phyloP scores from a whole-genome alignment of 2,113 vertebrate species.

The Porphyrio hochstetteri region DNA sequence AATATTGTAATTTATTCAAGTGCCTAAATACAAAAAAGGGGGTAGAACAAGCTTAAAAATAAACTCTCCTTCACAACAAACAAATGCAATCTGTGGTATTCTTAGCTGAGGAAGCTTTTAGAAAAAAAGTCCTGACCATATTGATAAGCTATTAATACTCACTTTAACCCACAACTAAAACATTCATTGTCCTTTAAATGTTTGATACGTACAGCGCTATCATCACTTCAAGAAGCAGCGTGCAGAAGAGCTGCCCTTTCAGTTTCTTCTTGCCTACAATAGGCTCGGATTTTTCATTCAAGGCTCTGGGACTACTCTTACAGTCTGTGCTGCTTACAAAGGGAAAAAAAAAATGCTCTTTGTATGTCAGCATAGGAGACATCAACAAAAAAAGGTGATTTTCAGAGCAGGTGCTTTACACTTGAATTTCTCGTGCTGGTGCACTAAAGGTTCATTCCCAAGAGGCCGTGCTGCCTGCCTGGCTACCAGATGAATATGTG shows the following conservation, averaged over 20 bases:
- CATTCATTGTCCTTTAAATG: neutral
- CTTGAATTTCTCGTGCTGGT: neutral
- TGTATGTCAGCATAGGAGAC: neutral
- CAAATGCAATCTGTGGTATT: neutral
- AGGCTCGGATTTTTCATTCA: neutral
- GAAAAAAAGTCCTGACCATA: neutral
- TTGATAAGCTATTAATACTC: neutral
- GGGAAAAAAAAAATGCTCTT: neutral
- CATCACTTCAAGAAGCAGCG: neutral
- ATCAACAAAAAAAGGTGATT: neutral
- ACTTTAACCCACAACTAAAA: neutral
- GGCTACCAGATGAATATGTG: neutral
- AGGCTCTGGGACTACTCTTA: neutral
- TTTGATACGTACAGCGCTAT: neutral
- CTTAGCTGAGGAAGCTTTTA: neutral
- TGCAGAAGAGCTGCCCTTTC: neutral
- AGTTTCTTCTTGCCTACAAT: neutral
- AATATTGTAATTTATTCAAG: neutral
- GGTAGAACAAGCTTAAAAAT: rapidly evolving
- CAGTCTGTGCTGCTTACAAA: neutral
- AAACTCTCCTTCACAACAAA: neutral
- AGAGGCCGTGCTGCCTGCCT: neutral
- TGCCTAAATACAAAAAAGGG: neutral
- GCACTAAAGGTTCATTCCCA: neutral
- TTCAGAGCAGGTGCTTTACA: neutral